Evolutionary conservation across 2,113 vertebrate genomes (phyloP), one percentile per base, ranked within the genome.

Genomic region (Anguilla japonica): DNA sequence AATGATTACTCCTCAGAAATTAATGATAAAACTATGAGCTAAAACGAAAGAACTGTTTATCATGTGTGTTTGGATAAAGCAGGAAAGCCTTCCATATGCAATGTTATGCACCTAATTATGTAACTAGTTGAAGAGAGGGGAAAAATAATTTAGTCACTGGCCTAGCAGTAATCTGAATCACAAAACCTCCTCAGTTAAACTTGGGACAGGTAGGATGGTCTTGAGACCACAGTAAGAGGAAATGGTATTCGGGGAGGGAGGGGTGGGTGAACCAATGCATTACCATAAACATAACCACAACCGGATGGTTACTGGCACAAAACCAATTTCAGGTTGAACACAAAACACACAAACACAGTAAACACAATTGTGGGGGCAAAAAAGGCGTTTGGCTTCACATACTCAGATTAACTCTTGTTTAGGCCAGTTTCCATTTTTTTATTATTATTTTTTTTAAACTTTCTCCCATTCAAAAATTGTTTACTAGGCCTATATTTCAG

Each of bases 391-490:
- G 92, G 92, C 91, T 95, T 92, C 93, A 95, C 93, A 95, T 93
- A 94, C 91, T 91, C 89, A 89, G 90, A 85, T 86, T 90, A 89
- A 83, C 90, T 88, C 92, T 93, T 94, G 95, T 92, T 93, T 93
- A 92, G 91, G 94, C 94, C 94, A 94, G 89, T 71, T 93, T 94
- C 90, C 89, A 90, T 89, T 94, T 91, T 94, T 91, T 92, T 84
- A 22, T 41, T 82, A 60, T 29, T 91, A 89, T 81, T 86, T 85
- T 91, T 91, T 92, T 88, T 90, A 93, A 92, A 88, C 85, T 85
- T 88, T 85, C 89, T 91, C 92, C 92, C 91, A 92, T 84, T 81
- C 18, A 81, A 53, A 53, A 43, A 85, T 22, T 41, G 80, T 40
- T 80, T 16, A 85, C 79, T 57, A 56, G 79, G 71, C 40, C 79